phyloP scores from a whole-genome alignment of 2,113 vertebrate species.

The Hydrolagus affinis region DNA sequence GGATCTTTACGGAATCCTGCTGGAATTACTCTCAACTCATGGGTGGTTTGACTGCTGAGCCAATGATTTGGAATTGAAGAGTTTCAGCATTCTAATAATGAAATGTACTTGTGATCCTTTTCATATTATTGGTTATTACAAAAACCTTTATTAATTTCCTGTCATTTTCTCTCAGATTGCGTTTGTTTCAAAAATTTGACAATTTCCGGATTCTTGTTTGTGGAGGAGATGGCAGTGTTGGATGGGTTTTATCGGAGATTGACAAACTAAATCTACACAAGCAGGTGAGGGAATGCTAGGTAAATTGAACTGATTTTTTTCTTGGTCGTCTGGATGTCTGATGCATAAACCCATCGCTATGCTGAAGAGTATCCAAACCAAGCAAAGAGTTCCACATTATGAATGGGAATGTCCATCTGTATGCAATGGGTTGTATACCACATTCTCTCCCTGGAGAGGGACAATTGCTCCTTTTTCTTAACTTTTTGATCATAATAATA shows the following conservation, averaged over 20 bases:
- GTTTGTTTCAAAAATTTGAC: constrained; percentile 96
- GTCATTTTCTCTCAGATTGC: constrained; percentile 63
- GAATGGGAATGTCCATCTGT: too few species aligned
- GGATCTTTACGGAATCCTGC: too few species aligned
- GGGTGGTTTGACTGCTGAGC: too few species aligned
- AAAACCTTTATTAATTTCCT: neutral
- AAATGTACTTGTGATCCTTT: neutral
- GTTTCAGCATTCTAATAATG: neutral
- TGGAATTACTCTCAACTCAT: too few species aligned
- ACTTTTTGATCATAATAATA: too few species aligned
- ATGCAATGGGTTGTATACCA: too few species aligned
- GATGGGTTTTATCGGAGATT: constrained; percentile 96
- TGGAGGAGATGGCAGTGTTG: constrained; percentile 92
- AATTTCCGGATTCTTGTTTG: constrained; percentile 96
- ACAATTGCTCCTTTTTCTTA: too few species aligned
- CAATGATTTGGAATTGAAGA: neutral
- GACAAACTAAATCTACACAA: constrained; percentile 73
- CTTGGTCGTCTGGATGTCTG: too few species aligned
- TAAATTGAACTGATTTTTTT: neutral
- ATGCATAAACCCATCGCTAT: too few species aligned
- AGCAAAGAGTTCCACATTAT: too few species aligned
- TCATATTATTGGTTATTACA: neutral
- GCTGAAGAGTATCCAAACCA: too few species aligned
- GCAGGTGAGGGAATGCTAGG: neutral
- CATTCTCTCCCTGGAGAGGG: too few species aligned